Base-by-base conservation (phyloP, 2,797 vertebrate species). In the Poeciliopsis gracilis region DNA sequence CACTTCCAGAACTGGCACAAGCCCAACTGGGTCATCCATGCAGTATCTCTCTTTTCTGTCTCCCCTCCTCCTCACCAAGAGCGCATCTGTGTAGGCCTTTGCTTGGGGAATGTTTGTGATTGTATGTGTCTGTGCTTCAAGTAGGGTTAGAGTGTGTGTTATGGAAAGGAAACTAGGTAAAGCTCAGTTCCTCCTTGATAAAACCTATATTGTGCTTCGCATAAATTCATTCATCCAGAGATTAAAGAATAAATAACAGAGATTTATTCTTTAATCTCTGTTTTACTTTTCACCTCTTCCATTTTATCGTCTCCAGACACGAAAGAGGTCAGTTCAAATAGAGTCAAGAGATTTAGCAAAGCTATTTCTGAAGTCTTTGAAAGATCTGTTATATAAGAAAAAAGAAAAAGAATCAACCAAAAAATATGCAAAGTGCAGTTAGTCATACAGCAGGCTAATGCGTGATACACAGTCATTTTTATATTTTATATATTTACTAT, bases 21-120 rank as follows among this genome's bases (percentile, higher is more conserved):
- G 78, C 94, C 94, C 94, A 95, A 95, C 92, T 95, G 95, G 95
- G 95, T 95, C 94, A 95, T 90, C 88, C 93, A 95, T 95, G 93
- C 93, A 93, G 93, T 93, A 90, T 86, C 88, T 93, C 85, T 81
- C 87, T 89, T 69, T n/a, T 69, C 41, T 45, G 66, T 45, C 41
- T 70, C 84, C 90, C 88, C 80, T 89, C 84, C 81, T 91, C 86
- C 83, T 90, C 88, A 90, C 87, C 88, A 88, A 86, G 91, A 94
- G 87, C 79, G 88, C 92, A 94, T 95, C 93, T 94, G 93, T 91
- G 90, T 80, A 83, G 82, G 86, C 86, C 88, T 91, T 92, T 90
- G 90, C 84, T 90, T 84, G 66, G 80, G 83, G 66, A 83, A 55
- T 86, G 83, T 80, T 82, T 82, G 77, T 85, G 72, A 87, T 71